Evolutionary conservation across 2,797 vertebrate genomes (phyloP).

Genomic region (Oryzias sinensis): DNA sequence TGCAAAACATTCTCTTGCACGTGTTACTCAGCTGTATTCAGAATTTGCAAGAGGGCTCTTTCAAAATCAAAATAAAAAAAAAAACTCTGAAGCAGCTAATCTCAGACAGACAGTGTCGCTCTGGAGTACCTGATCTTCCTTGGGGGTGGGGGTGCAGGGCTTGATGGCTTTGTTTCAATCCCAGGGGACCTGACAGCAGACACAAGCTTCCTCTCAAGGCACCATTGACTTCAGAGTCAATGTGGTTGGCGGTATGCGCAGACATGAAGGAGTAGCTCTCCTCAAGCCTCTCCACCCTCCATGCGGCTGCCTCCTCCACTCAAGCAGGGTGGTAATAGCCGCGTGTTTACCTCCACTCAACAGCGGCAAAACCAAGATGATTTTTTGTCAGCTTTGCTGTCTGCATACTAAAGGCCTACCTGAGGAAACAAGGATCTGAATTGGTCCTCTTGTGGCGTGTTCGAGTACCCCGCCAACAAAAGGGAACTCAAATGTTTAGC

Average conservation of each 20-base stretch:
- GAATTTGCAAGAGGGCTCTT: background rate
- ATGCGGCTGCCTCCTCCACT: conserved; percentile 14
- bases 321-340: conserved; percentile 6
- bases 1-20: no score
- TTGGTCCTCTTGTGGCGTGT: conserved; percentile 7
- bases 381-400: conserved; percentile 11
- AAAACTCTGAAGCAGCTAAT: conserved; percentile 2
- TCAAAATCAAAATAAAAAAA: background rate
- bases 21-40: no score
- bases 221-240: conserved; percentile 37
- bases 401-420: conserved; percentile 4
- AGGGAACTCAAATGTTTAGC: conserved; percentile 3
- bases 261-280: conserved; percentile 42
- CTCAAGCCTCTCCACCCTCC: conserved; percentile 4
- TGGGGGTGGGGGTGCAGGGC: conserved; percentile 19
- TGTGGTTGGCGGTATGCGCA: conserved; percentile 35
- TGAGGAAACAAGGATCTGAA: conserved; percentile 10
- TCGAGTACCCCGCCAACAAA: conserved; percentile 13
- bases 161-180: conserved; percentile 26
- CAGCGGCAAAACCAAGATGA: conserved; percentile 11
- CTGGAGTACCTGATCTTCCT: conserved; percentile 16
- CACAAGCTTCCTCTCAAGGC: conserved; percentile 39
- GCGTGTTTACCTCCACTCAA: conserved; percentile 8
- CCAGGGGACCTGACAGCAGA: conserved; percentile 31
- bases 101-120: conserved; percentile 10